A percentile compares a stretch with the other conserved stretches of the same genome.
These are phyloP conservation scores for Clavelina lepadiformis DNA, from an alignment of 23 tunicate genomes.

Conservation along the genomic window DNA sequence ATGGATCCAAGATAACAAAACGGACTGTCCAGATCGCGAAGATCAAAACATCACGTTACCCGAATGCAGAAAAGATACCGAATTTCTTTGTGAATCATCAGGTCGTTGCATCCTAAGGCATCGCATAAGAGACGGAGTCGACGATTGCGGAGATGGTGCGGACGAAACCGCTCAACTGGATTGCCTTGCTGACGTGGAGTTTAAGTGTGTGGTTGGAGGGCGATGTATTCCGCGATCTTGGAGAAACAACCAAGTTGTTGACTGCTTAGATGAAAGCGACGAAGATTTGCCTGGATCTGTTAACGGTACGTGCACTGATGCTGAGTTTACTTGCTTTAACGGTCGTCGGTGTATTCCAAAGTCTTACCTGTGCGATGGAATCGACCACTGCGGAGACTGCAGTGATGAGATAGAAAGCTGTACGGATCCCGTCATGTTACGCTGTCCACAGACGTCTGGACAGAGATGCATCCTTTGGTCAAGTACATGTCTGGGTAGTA, in stretches of 20 bases:
- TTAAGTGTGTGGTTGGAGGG: not conserved
- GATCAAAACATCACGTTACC: not conserved
- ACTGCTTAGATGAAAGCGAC: no score
- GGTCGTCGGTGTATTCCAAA: slow-evolving; percentile 4
- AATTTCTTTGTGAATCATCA: slow-evolving; percentile 1
- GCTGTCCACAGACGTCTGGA: not conserved
- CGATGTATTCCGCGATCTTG: slow-evolving; percentile 25
- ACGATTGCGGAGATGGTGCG: not conserved
- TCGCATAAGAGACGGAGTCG: not conserved
- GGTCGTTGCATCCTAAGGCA: slow-evolving; percentile 7
- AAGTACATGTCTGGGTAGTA: no score
- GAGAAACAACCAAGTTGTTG: no score
- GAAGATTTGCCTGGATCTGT: no score
- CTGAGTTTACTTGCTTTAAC: slow-evolving; percentile 8
- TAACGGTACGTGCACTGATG: not conserved
- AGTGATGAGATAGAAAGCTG: slow-evolving; percentile 12
- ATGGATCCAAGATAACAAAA: not conserved
- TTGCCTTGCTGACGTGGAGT: not conserved
- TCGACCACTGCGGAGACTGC: no score
- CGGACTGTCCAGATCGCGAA: not conserved
- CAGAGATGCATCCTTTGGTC: no score
- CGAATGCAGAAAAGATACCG: not conserved
- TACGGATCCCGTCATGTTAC: slow-evolving; percentile 1
- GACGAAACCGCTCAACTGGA: slow-evolving; percentile 2
- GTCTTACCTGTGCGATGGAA: not conserved